Evolutionary conservation across 2,113 vertebrate genomes (phyloP), one percentile per base, ranked within the genome.

Genomic region (Siniperca chuatsi): DNA sequence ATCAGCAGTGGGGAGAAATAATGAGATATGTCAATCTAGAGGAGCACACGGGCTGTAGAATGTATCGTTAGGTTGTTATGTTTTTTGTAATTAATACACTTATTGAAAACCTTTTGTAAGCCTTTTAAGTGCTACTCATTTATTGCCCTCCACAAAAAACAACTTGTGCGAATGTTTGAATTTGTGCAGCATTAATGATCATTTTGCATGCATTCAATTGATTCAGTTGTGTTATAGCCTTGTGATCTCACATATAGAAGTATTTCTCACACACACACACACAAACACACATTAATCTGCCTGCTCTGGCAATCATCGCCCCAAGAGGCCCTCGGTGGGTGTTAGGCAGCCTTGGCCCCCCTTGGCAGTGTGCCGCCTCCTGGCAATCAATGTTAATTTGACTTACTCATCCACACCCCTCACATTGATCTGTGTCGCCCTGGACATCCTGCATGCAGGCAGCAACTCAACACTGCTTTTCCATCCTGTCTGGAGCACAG

Each of bases 331-430:
- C 62, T 84, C 48, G 1, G 62, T 87, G 79, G 78, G 50, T 91
- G 79, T 89, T 35, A 20, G 54, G 64, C 61, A 87, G 70, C 79
- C 46, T 66, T 57, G 55, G 2, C 84, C 81, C 71, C 54, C n/a
- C 29, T 86, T 90, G 89, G 89, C 90, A 81, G 65, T 6, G 48
- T 76, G 70, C 87, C 46, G 23, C 82, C 81, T 83, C 66, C 79
- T 78, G 75, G 84, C 88, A 92, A 93, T 94, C 87, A 87, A 83
- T 90, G 89, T 81, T 93, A 65, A 91, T 92, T 94, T 94, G 83
- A 88, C 87, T 90, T 83, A 69, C 85, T 93, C 87, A 79, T 89
- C 88, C 85, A 90, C 92, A 90, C 88, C 87, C 84, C 75, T 80
- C 29, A 0, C 87, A 91, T 92, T 89, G 90, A 93, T 93, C 91